These are phyloP conservation scores for Tringa solitaria DNA, from an alignment of 2,113 vertebrate species.

Conservation along the genomic window DNA sequence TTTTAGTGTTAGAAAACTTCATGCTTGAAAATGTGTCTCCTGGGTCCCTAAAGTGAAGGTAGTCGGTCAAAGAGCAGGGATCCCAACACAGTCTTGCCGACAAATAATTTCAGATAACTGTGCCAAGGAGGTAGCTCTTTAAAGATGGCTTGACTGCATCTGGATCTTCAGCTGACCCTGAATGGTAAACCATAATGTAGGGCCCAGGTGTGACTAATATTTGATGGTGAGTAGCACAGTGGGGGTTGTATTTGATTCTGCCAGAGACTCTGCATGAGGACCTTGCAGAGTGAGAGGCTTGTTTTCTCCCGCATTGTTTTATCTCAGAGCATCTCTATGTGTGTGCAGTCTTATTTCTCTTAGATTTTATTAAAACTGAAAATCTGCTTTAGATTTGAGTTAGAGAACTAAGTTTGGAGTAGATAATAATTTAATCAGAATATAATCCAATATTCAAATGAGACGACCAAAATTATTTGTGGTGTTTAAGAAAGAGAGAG, in stretches of 20 bases:
- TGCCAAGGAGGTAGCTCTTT: neutral
- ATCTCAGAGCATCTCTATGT: neutral
- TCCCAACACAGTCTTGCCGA: rapidly evolving
- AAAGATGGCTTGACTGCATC: neutral
- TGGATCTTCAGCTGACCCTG: neutral
- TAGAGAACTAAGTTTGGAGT: neutral
- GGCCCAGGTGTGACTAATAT: neutral
- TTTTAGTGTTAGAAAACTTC: neutral
- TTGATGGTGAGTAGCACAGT: neutral
- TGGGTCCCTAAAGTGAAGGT: neutral
- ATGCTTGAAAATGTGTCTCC: neutral
- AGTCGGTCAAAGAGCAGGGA: neutral
- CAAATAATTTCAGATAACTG: neutral
- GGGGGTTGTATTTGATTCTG: neutral
- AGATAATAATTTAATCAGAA: neutral
- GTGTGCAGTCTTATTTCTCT: neutral
- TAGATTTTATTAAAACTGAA: neutral
- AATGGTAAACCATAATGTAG: neutral
- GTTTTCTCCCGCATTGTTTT: neutral
- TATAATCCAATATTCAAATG: neutral
- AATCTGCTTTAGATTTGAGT: neutral
- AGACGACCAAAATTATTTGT: neutral
- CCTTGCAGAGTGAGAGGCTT: rapidly evolving
- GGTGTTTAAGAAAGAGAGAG: neutral
- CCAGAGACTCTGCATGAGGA: neutral